Evolutionary conservation across 2,113 vertebrate genomes (phyloP).

Genomic region (Indicator maculatus): DNA sequence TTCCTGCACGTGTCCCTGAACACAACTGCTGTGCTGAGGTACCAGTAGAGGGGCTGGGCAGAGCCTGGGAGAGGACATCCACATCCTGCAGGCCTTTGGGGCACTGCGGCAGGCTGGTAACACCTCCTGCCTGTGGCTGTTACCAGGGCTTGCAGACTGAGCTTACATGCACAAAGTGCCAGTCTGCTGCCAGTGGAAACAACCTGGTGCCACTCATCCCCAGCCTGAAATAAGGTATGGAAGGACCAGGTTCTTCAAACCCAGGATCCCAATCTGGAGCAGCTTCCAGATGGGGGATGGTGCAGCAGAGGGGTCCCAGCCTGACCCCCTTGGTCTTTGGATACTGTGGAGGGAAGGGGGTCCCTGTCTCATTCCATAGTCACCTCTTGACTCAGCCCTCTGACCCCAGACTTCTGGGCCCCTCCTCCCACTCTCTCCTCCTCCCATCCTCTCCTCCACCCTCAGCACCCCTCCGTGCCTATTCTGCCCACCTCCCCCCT

Average conservation of each 20-base stretch:
- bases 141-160: not conserved
- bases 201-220: not conserved
- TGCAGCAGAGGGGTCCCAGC: not conserved
- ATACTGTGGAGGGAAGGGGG: rapidly evolving
- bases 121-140: rapidly evolving
- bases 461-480: rapidly evolving
- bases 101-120: not conserved
- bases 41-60: not conserved
- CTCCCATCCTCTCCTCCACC: not conserved
- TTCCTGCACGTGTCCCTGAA: rapidly evolving
- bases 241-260: not conserved
- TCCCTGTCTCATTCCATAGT: not conserved
- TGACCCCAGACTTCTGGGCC: not conserved
- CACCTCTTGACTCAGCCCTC: not conserved
- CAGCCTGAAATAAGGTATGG: not conserved
- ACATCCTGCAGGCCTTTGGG: not conserved
- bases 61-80: not conserved
- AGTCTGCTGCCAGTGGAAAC: not conserved
- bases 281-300: not conserved
- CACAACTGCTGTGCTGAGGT: rapidly evolving
- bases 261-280: rapidly evolving
- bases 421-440: not conserved
- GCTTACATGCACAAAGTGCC: not conserved
- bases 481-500: too few species aligned
- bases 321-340: not conserved